A percentile compares a stretch with the other conserved stretches of the same genome.
These are phyloP conservation scores for Chionoecetes opilio DNA, from an alignment of 1,140 invertebrate species.

Conservation along the genomic window DNA sequence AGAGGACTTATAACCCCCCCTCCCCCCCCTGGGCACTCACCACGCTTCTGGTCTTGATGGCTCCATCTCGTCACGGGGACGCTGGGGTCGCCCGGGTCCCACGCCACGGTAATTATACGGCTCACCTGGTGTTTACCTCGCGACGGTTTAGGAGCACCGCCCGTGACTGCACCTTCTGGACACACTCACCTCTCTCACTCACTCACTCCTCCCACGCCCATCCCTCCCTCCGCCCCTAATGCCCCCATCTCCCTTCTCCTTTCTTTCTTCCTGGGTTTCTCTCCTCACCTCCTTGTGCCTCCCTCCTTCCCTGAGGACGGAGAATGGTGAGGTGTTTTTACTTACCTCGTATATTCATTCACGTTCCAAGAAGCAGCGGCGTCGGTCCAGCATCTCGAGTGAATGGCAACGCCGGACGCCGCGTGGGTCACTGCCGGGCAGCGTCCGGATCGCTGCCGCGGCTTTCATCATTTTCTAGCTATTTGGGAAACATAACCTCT, in stretches of 20 bases:
- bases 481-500: not conserved
- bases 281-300: not conserved
- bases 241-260: not conserved
- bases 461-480: not conserved
- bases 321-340: conserved; percentile 5
- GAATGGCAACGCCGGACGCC: not conserved
- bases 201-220: not conserved
- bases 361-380: not conserved
- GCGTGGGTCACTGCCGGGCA: too few species aligned
- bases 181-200: not conserved
- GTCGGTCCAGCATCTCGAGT: not conserved
- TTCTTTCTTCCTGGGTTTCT: not conserved
- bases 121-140: not conserved
- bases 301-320: not conserved
- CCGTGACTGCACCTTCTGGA: not conserved
- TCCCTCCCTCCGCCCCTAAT: not conserved
- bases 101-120: not conserved
- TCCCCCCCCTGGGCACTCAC: not conserved
- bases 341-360: not conserved
- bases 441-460: too few species aligned
- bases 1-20: not conserved
- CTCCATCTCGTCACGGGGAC: not conserved
- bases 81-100: too few species aligned
- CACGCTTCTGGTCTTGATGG: not conserved
- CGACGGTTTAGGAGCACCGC: not conserved